These are phyloP conservation scores for Lordiphosa clarofinis DNA, from an alignment of 1,140 invertebrate genomes.

Conservation along the genomic window DNA sequence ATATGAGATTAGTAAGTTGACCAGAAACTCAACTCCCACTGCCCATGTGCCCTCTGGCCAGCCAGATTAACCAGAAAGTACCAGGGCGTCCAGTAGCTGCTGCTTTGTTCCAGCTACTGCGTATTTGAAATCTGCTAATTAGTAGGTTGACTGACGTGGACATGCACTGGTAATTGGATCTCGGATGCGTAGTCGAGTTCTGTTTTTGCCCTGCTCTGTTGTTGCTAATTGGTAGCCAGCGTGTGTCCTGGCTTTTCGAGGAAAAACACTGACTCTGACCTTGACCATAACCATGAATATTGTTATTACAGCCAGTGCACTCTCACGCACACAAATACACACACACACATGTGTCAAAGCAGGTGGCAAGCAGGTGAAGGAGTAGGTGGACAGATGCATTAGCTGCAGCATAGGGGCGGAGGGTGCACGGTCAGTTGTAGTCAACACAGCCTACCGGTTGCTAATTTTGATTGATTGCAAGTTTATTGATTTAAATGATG, in stretches of 20 bases:
- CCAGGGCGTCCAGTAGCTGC: not conserved
- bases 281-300: constrained; percentile 11
- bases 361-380: too few species aligned
- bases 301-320: constrained; percentile 3
- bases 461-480: too few species aligned
- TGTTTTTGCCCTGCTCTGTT: constrained; percentile 7
- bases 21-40: too few species aligned
- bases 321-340: not conserved
- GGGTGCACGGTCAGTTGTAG: too few species aligned
- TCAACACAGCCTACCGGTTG: too few species aligned
- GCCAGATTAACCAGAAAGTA: not conserved
- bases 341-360: not conserved
- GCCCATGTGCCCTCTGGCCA: constrained; percentile 1
- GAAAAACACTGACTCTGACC: not conserved
- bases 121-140: constrained; percentile 14
- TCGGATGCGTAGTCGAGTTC: constrained; percentile 3
- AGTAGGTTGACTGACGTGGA: constrained; percentile 13
- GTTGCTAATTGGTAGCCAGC: constrained; percentile 7
- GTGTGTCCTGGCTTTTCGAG: not conserved
- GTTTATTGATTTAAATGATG: too few species aligned
- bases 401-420: too few species aligned
- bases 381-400: too few species aligned
- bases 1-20: too few species aligned
- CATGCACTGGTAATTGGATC: constrained; percentile 13
- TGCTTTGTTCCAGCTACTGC: constrained; percentile 9